Evolutionary conservation across 2,113 vertebrate species (phyloP), one percentile per base, ranked within the genome.

Genomic region (Trogon surrucura): DNA sequence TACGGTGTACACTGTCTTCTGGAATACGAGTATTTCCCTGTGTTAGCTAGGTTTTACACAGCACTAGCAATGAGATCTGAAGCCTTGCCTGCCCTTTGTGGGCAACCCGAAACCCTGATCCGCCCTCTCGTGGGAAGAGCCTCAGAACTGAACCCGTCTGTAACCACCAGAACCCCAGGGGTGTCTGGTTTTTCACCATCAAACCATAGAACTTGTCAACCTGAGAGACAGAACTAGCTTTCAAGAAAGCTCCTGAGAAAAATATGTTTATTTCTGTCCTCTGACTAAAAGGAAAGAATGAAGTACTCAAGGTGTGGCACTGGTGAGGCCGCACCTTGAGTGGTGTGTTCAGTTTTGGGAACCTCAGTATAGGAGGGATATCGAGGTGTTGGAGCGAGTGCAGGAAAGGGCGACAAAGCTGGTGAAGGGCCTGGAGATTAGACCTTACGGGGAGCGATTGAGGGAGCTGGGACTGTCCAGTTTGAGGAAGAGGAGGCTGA

Each of bases 101-200:
- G 34, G 32, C 7, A 7, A 26, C 50, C 51, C 9, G 29, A 9
- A 8, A 15, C 17, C 27, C 61, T 30, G 1, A 67, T 84, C 78
- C 85, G 92, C 94, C 88, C 91, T 80, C 93, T 94, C 67, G 23
- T 91, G 94, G 93, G 62, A 25, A 82, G 19, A 77, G 51, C 27
- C 51, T 20, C 72, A 32, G 65, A 34, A 34, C 61, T 13, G 50
- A 47, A 66, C 27, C 30, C 12, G 70, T 4, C 48, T 25, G 21
- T n/a, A 34, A 30, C 41, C 26, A 23, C 30, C 34, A 9, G 27
- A 73, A 75, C 5, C 64, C 58, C 29, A n/a, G 11, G 14, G 26
- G 16, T 3, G 2, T 5, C 26, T 66, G 41, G 0, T 15, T 38
- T 66, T 70, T 51, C 54, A 41, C 54, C 51, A 45, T 9, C 21